Percentiles rank a stretch among this genome's conserved stretches.
These are phyloP conservation scores for Tenthredo notha DNA, from an alignment of 2,888 invertebrate genomes.

Conservation along the genomic window DNA sequence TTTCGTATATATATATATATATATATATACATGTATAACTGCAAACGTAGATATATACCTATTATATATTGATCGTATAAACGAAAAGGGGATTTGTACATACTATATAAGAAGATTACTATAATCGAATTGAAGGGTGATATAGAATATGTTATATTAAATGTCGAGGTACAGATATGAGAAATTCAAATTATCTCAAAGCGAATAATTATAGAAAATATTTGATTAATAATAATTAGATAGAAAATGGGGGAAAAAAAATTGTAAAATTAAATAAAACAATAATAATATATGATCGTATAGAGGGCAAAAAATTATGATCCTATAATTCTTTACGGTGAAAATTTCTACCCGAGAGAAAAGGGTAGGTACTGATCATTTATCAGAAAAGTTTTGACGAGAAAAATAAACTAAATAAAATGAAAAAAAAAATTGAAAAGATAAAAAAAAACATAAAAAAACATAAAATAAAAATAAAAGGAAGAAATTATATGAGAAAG, in stretches of 20 bases:
- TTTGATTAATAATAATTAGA: not conserved
- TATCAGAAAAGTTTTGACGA: conserved; percentile 11
- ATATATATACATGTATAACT: not conserved
- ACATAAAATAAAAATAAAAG: not conserved
- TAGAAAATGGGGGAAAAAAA: not conserved
- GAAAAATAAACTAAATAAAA: not conserved
- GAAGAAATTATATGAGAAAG: not conserved
- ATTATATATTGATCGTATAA: not conserved
- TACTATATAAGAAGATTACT: not conserved
- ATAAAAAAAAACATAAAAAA: not conserved
- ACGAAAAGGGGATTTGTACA: not conserved
- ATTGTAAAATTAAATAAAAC: not conserved
- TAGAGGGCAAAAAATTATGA: not conserved
- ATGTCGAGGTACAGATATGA: not conserved
- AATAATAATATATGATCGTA: not conserved
- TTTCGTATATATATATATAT: not conserved
- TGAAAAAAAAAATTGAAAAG: not conserved
- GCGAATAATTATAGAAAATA: not conserved
- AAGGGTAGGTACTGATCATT: not conserved
- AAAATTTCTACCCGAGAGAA: not conserved
- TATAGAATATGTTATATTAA: not conserved
- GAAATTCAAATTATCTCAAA: not conserved
- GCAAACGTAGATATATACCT: too few species aligned
- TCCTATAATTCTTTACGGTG: not conserved
- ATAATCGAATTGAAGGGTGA: not conserved